Evolutionary conservation across 2,888 invertebrate species (phyloP).

Genomic region (Lasioglossum lativentre): DNA sequence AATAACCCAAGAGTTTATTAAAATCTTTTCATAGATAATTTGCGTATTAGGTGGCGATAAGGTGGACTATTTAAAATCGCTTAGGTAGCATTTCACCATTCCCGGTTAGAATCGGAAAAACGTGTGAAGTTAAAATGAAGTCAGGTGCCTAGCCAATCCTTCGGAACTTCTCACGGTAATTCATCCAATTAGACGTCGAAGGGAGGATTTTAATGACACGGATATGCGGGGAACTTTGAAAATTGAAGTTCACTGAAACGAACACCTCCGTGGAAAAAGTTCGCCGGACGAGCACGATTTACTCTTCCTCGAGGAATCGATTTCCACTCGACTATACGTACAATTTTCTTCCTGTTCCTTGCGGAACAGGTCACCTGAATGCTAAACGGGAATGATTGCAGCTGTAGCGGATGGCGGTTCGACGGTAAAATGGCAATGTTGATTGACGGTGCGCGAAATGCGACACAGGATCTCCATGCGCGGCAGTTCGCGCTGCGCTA

Average conservation of each 20-base stretch:
- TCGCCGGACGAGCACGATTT: neutral
- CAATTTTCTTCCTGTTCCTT: constrained; percentile 1
- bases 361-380: constrained; percentile 24
- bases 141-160: neutral
- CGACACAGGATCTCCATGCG: no score
- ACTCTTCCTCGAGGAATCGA: neutral
- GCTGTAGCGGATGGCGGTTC: constrained; percentile 27
- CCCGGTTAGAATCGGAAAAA: neutral
- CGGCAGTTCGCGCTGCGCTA: neutral
- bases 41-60: neutral
- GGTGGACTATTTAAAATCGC: neutral
- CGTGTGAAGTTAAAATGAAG: neutral
- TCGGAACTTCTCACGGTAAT: neutral
- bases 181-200: constrained; percentile 9
- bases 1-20: neutral
- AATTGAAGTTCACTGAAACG: constrained; percentile 1
- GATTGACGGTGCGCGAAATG: constrained; percentile 28
- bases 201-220: constrained; percentile 6
- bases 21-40: neutral
- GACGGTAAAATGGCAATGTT: constrained; percentile 40
- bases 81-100: neutral
- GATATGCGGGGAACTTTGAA: constrained; percentile 13
- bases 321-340: neutral
- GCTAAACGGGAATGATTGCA: constrained; percentile 41
- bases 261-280: constrained; percentile 3